Percentiles rank a stretch among this genome's conserved stretches.
phyloP scores from a whole-genome alignment of 2,113 vertebrate species.

The Patagioenas fasciata region DNA sequence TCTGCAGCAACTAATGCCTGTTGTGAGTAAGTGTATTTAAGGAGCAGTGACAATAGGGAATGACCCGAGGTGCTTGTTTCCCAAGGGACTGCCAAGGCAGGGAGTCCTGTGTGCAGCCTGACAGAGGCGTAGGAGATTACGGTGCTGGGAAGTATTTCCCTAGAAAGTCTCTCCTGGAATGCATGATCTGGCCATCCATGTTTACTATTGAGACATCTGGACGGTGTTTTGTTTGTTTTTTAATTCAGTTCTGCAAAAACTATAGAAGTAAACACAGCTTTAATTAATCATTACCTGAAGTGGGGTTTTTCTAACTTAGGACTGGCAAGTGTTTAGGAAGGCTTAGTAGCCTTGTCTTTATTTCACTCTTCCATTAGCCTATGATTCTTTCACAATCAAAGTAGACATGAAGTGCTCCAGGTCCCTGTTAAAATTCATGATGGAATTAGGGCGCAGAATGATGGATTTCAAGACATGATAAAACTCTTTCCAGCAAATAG shows the following conservation, averaged over 20 bases:
- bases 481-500: constrained; percentile 9
- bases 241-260: not conserved
- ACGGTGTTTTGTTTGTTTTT: not conserved
- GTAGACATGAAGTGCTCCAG: not conserved
- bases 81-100: not conserved
- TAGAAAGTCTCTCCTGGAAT: not conserved
- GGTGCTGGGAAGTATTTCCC: not conserved
- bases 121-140: not conserved
- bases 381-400: not conserved
- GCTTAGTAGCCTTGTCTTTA: not conserved
- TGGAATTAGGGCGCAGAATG: not conserved
- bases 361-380: not conserved
- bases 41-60: constrained; percentile 15
- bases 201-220: not conserved
- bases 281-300: not conserved
- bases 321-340: not conserved
- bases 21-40: constrained; percentile 45
- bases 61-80: constrained; percentile 34
- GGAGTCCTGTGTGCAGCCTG: not conserved
- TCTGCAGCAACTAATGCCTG: constrained; percentile 32
- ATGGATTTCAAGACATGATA: constrained; percentile 26
- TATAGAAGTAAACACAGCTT: not conserved
- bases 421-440: not conserved
- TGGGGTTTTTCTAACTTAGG: not conserved
- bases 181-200: not conserved